phyloP scores from a whole-genome alignment of 2,888 invertebrate species.

The Scaptomyza reducta region DNA sequence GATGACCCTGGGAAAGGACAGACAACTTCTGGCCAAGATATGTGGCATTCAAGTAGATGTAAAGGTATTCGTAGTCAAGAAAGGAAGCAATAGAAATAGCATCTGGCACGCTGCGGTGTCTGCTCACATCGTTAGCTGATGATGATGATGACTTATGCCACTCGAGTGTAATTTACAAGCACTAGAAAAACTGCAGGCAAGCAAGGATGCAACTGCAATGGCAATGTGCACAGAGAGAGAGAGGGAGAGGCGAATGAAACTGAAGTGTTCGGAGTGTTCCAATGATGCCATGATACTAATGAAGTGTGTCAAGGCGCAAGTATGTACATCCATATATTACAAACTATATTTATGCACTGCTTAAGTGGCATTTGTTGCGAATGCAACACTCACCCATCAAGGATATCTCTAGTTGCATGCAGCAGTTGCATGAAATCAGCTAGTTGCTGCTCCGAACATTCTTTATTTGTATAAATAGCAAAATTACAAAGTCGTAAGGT shows the following conservation, averaged over 20 bases:
- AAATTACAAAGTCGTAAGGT: background rate
- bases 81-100: slow-evolving; percentile 11
- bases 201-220: slow-evolving; percentile 35
- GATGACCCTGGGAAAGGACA: slow-evolving; percentile 30
- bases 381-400: slow-evolving; percentile 4
- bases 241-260: background rate
- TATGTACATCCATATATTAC: background rate
- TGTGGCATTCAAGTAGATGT: slow-evolving; percentile 33
- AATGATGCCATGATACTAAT: slow-evolving; percentile 35
- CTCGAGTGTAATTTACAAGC: slow-evolving; percentile 63
- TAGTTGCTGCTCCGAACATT: background rate
- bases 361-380: slow-evolving; percentile 39
- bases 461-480: slow-evolving; percentile 6
- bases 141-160: slow-evolving; percentile 61
- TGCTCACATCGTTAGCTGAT: slow-evolving; percentile 5
- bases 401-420: background rate
- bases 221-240: slow-evolving; percentile 15
- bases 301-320: slow-evolving; percentile 39
- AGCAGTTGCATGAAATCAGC: slow-evolving; percentile 7
- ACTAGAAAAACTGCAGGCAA: slow-evolving; percentile 40
- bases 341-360: slow-evolving; percentile 1
- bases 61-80: slow-evolving; percentile 2
- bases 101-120: slow-evolving; percentile 11
- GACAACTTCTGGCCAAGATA: slow-evolving; percentile 40
- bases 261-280: slow-evolving; percentile 15